Evolutionary conservation across 2,888 invertebrate species (phyloP), one percentile per base, ranked within the genome.

Genomic region (Agrilus mali): DNA sequence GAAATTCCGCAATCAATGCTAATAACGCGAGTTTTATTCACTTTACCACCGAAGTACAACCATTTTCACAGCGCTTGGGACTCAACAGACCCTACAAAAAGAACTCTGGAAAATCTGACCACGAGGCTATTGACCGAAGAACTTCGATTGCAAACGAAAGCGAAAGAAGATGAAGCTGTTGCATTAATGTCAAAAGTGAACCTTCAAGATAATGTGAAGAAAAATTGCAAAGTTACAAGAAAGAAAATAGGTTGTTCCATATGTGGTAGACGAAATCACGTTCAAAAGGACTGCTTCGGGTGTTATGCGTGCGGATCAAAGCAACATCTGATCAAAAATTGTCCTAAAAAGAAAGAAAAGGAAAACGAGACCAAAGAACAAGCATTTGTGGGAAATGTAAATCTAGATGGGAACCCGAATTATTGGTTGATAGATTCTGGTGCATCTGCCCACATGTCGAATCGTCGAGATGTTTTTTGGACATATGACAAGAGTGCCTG

Each of bases 1-100:
- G 42, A 42, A 14, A 48, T 55, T 27, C 40, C 47, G 1, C 40
- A 47, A 2, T 38, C 43, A 2, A 52, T 55, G 52, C 3, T 55
- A 10, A 15, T 54, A 4, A 44, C 33, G 38, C 20, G 20, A 20
- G 6, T 20, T 20, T 7, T 20, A 5, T 20, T 1, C 5, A 20
- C 20, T 1, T 20, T 20, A 5, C 20, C 20, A 6, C 2, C 20
- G 20, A 4, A 20, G 5, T 20, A 20, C 6, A 20, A 20, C 20
- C 20, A 20, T 5, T 20, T 20, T 6, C 5, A 20, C 20, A 20
- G 20, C 6, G 20, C 5, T 20, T 20, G 20, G 20, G 20, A 20
- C 7, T 20, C 20, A 6, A 20, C 20, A 6, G 20, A 20, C 6
- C 20, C 20, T 5, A 38, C 6, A 1, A 27, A 37, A 10, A 37